Conservation (phyloP, 1,140 invertebrate species). For the Magallana angulata region DNA sequence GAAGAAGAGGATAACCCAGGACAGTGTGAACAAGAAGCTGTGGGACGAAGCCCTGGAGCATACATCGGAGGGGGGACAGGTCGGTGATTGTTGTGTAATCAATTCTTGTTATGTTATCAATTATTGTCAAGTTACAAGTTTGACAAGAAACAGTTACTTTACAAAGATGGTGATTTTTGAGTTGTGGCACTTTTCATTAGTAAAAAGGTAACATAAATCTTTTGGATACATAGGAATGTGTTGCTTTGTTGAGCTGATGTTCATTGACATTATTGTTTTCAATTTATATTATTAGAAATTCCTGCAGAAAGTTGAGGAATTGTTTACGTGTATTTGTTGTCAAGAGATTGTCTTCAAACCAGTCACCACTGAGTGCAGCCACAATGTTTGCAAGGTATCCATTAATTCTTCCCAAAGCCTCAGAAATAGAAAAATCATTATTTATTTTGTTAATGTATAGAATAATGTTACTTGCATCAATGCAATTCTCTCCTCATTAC, state of each 20-base stretch:
- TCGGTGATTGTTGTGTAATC: not conserved
- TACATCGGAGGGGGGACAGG: conserved; percentile 72
- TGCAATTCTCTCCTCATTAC: conserved; percentile 57
- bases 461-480: not conserved
- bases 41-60: conserved; percentile 83
- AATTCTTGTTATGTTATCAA: too few relatives aligned
- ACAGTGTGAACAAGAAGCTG: conserved; percentile 84
- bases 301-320: conserved; percentile 84
- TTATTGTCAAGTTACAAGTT: too few relatives aligned
- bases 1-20: conserved; percentile 82
- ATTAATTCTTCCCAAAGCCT: not conserved
- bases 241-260: too few relatives aligned
- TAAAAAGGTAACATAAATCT: too few relatives aligned
- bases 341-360: conserved; percentile 87
- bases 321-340: conserved; percentile 90
- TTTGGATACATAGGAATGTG: too few relatives aligned
- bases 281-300: conserved; percentile 81
- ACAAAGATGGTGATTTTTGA: too few relatives aligned
- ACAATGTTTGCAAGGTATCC: conserved; percentile 88
- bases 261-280: not conserved
- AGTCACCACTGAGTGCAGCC: conserved; percentile 87
- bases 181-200: too few relatives aligned
- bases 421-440: not conserved
- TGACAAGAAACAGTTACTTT: too few relatives aligned
- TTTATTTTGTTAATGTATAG: too few relatives aligned